Conservation (phyloP, 2,113 vertebrate species). For the Anhinga rufa region DNA sequence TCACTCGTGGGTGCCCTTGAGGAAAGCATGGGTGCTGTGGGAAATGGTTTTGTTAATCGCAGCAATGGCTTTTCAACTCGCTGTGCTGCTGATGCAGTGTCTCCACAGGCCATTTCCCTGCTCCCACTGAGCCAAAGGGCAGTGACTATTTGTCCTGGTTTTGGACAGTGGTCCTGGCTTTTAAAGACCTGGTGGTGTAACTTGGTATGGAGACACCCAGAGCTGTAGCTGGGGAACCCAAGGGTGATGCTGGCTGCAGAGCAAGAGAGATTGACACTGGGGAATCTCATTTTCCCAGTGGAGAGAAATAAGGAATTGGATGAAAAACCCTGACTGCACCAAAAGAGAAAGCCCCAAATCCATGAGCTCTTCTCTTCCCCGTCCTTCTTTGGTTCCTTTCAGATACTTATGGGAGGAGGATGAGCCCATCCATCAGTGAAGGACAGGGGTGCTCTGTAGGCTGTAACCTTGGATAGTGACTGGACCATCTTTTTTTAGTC, state of each 20-base stretch:
- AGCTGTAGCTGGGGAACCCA: neutral
- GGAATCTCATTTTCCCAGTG: neutral
- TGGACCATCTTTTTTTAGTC: neutral
- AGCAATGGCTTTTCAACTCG: neutral
- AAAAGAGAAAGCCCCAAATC: neutral
- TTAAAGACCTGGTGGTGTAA: neutral
- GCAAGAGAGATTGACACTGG: neutral
- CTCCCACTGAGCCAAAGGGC: neutral
- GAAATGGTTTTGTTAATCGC: neutral
- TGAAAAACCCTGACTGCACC: neutral
- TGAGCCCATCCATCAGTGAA: neutral
- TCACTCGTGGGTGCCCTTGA: accelerated
- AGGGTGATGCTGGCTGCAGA: neutral
- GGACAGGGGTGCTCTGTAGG: neutral
- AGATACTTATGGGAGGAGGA: neutral
- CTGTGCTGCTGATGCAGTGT: neutral
- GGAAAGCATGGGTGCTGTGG: neutral
- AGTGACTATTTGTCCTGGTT: neutral
- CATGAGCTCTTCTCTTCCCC: neutral
- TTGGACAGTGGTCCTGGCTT: neutral
- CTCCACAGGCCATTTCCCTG: neutral
- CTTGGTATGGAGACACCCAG: neutral
- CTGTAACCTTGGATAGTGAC: neutral
- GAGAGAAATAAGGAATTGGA: neutral
- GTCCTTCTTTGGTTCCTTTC: neutral